Conservation (phyloP, 1,140 invertebrate species). For the Parasteatoda tepidariorum region DNA sequence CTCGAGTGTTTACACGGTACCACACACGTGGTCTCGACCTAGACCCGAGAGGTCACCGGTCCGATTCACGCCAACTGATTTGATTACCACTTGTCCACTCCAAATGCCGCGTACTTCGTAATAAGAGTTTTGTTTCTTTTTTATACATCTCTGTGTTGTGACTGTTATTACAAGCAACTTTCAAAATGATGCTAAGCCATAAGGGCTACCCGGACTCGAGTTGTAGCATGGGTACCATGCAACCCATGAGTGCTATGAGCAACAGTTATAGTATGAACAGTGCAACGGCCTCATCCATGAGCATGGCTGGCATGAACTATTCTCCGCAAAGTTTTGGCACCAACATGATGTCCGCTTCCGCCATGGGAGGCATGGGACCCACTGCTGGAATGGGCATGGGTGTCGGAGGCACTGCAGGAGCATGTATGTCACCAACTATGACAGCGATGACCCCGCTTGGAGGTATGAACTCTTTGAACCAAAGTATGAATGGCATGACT, state of each 20-base stretch:
- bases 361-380: constrained; percentile 66
- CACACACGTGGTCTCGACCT: constrained; percentile 49
- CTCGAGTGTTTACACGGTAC: constrained; percentile 52
- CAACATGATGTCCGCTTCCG: constrained; percentile 77
- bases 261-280: constrained; percentile 67
- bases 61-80: constrained; percentile 14
- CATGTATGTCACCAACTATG: constrained; percentile 77
- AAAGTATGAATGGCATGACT: constrained; percentile 66
- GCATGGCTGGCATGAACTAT: constrained; percentile 70
- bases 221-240: constrained; percentile 64
- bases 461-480: constrained; percentile 69
- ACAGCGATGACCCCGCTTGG: constrained; percentile 67
- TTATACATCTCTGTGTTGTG: constrained; percentile 15
- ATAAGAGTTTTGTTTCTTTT: not conserved
- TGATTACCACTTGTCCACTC: constrained; percentile 7
- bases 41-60: constrained; percentile 27
- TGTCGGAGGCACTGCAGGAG: constrained; percentile 66
- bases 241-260: constrained; percentile 61
- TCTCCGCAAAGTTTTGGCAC: constrained; percentile 72
- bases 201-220: constrained; percentile 65
- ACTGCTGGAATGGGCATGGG: constrained; percentile 69
- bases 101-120: constrained; percentile 7
- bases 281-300: constrained; percentile 74
- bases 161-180: not conserved
- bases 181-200: constrained; percentile 60